These are phyloP conservation scores for Cryptoblepharus egeriae DNA, from an alignment of 2,797 vertebrate species.

Conservation along the genomic window DNA sequence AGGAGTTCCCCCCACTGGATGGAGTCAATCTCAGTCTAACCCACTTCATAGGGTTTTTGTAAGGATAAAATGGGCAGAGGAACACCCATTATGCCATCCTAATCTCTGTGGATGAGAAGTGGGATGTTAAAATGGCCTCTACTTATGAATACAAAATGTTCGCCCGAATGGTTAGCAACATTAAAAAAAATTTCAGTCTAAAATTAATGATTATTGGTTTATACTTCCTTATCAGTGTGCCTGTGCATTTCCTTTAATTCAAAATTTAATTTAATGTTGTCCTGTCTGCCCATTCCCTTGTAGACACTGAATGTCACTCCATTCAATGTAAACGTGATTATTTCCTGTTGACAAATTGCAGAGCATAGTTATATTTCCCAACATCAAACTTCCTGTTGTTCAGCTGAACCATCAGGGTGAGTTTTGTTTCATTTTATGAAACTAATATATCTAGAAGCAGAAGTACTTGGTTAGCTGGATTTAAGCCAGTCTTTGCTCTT, in stretches of 20 bases:
- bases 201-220: background rate
- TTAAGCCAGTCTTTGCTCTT: background rate
- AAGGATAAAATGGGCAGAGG: no score
- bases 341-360: background rate
- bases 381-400: background rate
- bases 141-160: background rate
- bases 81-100: no score
- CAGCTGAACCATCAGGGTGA: background rate
- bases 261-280: background rate
- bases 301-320: no score
- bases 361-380: background rate
- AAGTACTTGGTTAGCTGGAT: background rate
- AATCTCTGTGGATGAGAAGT: no score
- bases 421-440: background rate
- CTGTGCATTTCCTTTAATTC: background rate
- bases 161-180: background rate
- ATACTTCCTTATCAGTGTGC: background rate
- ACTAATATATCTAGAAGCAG: background rate
- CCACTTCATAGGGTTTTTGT: no score
- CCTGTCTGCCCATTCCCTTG: no score
- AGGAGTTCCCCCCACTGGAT: no score
- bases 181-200: background rate
- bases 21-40: no score
- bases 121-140: background rate
- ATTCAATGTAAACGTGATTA: background rate